phyloP scores from a whole-genome alignment of 2,797 vertebrate genomes.

The Sciurus carolinensis region DNA sequence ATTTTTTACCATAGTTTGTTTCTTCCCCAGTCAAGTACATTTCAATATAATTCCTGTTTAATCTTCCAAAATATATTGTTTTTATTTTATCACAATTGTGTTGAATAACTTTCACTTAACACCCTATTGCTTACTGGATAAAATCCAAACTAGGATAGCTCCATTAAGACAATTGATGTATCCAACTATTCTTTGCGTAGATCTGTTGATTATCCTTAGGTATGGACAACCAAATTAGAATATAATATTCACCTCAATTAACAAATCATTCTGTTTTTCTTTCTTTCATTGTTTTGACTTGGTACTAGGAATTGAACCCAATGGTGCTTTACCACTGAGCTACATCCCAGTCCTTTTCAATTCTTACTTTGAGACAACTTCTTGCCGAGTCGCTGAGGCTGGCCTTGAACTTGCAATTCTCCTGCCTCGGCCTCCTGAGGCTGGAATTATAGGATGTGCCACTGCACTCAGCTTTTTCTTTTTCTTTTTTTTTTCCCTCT shows the following conservation, averaged over 20 bases:
- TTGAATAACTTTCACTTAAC: slow-evolving; percentile 21
- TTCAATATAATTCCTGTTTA: slow-evolving; percentile 28
- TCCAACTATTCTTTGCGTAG: neutral
- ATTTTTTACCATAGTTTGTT: neutral
- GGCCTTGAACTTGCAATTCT: too few species aligned
- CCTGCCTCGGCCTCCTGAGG: too few species aligned
- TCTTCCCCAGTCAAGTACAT: slow-evolving; percentile 27
- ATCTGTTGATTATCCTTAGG: neutral
- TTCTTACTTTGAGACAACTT: too few species aligned
- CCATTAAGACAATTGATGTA: neutral
- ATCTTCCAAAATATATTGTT: slow-evolving; percentile 5
- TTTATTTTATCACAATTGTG: slow-evolving; percentile 9
- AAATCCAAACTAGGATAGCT: slow-evolving; percentile 54
- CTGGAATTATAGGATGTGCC: too few species aligned
- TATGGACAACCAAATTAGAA: neutral
- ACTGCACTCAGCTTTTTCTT: too few species aligned
- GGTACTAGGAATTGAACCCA: too few species aligned
- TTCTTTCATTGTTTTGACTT: too few species aligned
- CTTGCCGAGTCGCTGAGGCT: too few species aligned
- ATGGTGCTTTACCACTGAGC: too few species aligned
- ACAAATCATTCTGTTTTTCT: neutral
- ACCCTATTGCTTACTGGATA: neutral
- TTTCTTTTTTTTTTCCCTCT: neutral
- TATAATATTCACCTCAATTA: neutral
- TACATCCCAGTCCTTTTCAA: too few species aligned